Evolutionary conservation across 2,888 invertebrate genomes (phyloP), one percentile per base, ranked within the genome.

Genomic region (Acleris laterana): DNA sequence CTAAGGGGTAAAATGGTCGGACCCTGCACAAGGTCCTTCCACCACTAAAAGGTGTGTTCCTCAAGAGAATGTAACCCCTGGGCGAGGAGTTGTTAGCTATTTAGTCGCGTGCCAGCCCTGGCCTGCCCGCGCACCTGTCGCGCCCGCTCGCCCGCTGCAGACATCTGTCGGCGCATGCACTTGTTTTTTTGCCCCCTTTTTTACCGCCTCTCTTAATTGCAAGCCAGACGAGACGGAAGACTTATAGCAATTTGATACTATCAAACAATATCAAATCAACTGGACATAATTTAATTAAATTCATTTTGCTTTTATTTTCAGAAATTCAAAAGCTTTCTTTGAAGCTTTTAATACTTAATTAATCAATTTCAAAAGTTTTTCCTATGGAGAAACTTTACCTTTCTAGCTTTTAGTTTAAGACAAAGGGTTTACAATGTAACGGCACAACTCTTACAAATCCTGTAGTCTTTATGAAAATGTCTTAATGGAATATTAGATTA

Each of bases 101-200:
- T 3, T 32, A 22, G 62, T 67, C 63, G 60, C 63, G 77, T 72
- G 78, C 69, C 84, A 89, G 68, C 90, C 90, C 91, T 32, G 32
- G 32, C 32, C 32, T 90, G 22, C 57, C 49, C 70, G 74, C 13
- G 86, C 92, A 92, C 91, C 91, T 92, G 92, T 83, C 83, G 75
- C 75, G 77, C 83, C 84, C 87, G 83, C 81, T 90, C 89, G 85
- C 83, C 83, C 80, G 82, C 82, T 87, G 84, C 84, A 84, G 82
- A 84, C 90, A 89, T 89, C 89, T 89, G 90, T 84, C 83, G 82
- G 76, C 78, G 80, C 82, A 75, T 85, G 84, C 83, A 81, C 79
- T 85, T 84, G 84, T 85, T 80, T 75, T 77, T 79, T 80, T 80
- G 80, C 78, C 77, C 69, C 50, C 58, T 68, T 70, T 72, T 70